Evolutionary conservation across 2,113 vertebrate genomes (phyloP).

Genomic region (Laticauda colubrina): DNA sequence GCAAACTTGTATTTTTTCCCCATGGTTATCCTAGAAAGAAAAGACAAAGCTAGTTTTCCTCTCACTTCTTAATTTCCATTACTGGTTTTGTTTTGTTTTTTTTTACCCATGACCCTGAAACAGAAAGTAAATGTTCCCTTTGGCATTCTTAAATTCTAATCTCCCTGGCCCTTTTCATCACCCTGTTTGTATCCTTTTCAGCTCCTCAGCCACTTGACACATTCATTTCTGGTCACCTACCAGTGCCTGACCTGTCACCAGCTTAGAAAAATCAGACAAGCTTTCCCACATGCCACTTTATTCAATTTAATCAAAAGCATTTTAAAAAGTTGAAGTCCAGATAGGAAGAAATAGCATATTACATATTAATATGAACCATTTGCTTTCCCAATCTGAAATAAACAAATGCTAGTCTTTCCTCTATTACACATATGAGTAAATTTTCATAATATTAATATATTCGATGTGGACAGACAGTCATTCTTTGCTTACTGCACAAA

Average conservation of each 20-base stretch:
- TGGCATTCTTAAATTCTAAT: not conserved
- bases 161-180: slow-evolving; percentile 19
- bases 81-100: not conserved
- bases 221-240: slow-evolving; percentile 17
- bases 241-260: not conserved
- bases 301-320: not conserved
- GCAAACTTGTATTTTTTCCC: slow-evolving; percentile 5
- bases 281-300: slow-evolving; percentile 13
- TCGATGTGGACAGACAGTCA: not conserved
- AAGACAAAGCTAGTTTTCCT: not conserved
- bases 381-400: not conserved
- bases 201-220: not conserved
- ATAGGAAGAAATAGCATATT: not conserved
- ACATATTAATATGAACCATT: not conserved
- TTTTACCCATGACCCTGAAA: not conserved
- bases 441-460: not conserved
- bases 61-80: not conserved
- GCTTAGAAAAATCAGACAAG: not conserved
- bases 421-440: not conserved
- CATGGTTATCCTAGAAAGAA: not conserved
- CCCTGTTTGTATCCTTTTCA: not conserved
- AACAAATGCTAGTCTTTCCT: not conserved
- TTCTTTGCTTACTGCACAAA: not conserved
- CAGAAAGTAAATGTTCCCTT: not conserved
- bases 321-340: not conserved